These are phyloP conservation scores for Lepus townsendii DNA, from an alignment of 2,797 vertebrate genomes.

Conservation along the genomic window DNA sequence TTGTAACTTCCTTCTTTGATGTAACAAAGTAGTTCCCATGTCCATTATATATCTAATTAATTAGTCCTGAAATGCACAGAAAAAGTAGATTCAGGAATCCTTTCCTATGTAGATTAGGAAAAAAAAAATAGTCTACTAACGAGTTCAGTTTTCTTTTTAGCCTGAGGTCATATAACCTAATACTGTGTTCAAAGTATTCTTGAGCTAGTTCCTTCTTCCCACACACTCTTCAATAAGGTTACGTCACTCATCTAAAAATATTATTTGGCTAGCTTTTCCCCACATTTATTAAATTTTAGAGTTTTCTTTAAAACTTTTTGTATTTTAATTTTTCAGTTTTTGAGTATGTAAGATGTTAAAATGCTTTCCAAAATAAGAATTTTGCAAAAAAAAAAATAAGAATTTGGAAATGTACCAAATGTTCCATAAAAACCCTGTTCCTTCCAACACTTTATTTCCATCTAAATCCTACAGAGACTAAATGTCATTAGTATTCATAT, in stretches of 20 bases:
- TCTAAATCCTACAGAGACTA: neutral
- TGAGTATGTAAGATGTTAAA: neutral
- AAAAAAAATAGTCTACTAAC: neutral
- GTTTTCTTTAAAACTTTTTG: neutral
- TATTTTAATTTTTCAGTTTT: neutral
- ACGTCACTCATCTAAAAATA: neutral
- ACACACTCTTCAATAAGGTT: rapidly evolving
- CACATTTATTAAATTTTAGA: neutral
- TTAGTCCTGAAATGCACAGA: neutral
- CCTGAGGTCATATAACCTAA: neutral
- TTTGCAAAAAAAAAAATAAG: neutral
- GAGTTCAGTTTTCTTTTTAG: neutral
- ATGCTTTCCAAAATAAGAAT: neutral
- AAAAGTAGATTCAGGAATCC: neutral
- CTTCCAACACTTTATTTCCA: neutral
- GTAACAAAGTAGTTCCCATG: neutral
- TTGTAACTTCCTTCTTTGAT: neutral
- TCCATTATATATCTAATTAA: neutral
- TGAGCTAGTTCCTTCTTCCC: neutral
- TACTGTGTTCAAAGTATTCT: neutral
- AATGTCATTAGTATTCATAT: neutral
- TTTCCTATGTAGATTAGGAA: neutral
- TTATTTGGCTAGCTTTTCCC: neutral
- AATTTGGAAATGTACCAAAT: neutral
- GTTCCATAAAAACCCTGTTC: rapidly evolving